A percentile compares a stretch with the other conserved stretches of the same genome.
These are phyloP conservation scores for Tribolium castaneum DNA, from an alignment of 1,140 invertebrate species.

Conservation along the genomic window DNA sequence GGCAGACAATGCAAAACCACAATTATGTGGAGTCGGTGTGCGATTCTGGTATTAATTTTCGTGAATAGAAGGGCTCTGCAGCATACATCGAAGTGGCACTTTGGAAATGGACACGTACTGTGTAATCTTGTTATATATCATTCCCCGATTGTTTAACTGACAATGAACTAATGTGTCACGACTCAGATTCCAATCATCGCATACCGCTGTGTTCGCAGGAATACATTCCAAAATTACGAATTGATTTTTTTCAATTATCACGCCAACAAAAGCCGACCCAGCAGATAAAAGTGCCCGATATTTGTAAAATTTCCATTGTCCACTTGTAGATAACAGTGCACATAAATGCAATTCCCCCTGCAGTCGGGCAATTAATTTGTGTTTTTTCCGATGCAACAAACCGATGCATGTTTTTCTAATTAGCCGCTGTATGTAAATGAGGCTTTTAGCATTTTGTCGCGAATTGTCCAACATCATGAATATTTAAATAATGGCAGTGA, in stretches of 20 bases:
- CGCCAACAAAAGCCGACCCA: not conserved
- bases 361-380: not conserved
- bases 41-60: slow-evolving; percentile 14
- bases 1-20: slow-evolving; percentile 8
- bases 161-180: slow-evolving; percentile 6
- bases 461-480: not conserved
- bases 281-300: not conserved
- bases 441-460: not conserved
- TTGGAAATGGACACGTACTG: slow-evolving; percentile 2
- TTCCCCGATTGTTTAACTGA: slow-evolving; percentile 3
- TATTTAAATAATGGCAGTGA: slow-evolving; percentile 10
- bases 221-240: not conserved
- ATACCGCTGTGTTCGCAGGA: not conserved
- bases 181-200: slow-evolving; percentile 7
- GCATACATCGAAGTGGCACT: slow-evolving; percentile 16
- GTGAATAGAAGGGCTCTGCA: slow-evolving; percentile 8
- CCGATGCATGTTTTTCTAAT: not conserved
- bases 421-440: not conserved
- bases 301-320: too few relatives aligned
- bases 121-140: slow-evolving; percentile 31
- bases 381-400: not conserved
- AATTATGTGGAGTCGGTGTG: not conserved
- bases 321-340: not conserved
- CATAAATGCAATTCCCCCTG: not conserved
- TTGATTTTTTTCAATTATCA: not conserved